Evolutionary conservation across 1,140 invertebrate genomes (phyloP).

Genomic region (Cataglyphis hispanica): DNA sequence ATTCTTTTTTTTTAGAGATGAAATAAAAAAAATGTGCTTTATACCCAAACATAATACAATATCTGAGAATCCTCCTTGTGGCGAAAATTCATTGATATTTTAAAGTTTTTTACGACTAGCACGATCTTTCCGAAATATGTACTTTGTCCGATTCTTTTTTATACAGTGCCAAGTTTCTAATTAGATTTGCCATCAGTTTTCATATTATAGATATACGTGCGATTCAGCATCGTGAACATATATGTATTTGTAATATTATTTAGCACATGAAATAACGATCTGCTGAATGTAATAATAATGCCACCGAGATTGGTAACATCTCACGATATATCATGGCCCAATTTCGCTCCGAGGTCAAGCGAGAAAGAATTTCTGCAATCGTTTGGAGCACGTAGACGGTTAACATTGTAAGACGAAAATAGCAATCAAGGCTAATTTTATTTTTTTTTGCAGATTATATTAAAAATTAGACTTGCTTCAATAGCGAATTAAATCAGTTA

Average conservation of each 20-base stretch:
- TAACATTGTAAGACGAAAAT: neutral
- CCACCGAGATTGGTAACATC: conserved; percentile 36
- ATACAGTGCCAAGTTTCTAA: neutral
- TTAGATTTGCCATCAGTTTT: neutral
- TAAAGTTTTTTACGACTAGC: neutral
- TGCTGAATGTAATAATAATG: conserved; percentile 49
- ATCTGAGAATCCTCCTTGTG: neutral
- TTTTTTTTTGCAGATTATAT: neutral
- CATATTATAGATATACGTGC: neutral
- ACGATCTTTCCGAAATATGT: neutral
- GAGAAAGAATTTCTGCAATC: conserved; percentile 42
- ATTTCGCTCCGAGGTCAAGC: conserved; percentile 74
- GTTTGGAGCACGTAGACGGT: conserved; percentile 8
- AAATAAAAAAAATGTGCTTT: neutral
- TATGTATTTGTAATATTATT: conserved; percentile 1
- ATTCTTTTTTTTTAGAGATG: neutral
- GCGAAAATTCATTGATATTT: neutral
- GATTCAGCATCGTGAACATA: neutral
- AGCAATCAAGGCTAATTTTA: neutral
- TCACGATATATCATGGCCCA: conserved; percentile 63
- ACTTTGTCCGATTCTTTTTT: neutral
- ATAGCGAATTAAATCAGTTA: neutral
- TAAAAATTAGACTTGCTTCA: neutral
- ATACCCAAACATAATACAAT: neutral
- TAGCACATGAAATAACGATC: conserved; percentile 43